These are phyloP conservation scores for Lucilia cuprina DNA, from an alignment of 1,140 invertebrate genomes.

Conservation along the genomic window DNA sequence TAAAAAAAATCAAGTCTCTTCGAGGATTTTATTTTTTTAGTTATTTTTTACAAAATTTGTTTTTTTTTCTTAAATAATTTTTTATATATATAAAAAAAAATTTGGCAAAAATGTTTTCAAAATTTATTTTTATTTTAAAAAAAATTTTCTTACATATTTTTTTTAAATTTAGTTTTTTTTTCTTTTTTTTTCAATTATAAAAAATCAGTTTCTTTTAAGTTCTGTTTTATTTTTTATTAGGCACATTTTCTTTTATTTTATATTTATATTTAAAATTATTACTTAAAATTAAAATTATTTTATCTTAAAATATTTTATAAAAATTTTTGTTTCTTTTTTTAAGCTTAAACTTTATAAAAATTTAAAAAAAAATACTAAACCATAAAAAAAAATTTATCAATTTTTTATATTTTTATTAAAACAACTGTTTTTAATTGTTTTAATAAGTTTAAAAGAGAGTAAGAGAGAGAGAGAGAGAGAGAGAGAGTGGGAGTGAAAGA, in stretches of 20 bases:
- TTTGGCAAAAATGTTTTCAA: conserved; percentile 14
- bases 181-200: background rate
- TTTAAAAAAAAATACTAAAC: conserved; percentile 18
- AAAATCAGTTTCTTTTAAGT: conserved; percentile 14
- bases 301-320: background rate
- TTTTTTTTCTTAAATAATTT: background rate
- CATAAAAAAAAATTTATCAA: background rate
- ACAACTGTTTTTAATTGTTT: background rate
- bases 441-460: background rate
- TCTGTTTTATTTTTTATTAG: conserved; percentile 20
- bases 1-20: conserved; percentile 12
- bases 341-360: background rate
- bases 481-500: background rate
- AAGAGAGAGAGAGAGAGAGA: background rate
- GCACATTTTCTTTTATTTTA: conserved; percentile 16
- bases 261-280: conserved; percentile 14
- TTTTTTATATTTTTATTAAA: background rate
- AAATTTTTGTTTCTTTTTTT: background rate
- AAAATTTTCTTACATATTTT: background rate
- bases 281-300: conserved; percentile 3
- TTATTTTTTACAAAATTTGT: conserved; percentile 1
- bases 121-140: background rate
- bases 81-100: background rate
- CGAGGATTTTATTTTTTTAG: background rate
- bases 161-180: background rate